A percentile compares a stretch with the other conserved stretches of the same genome.
Conservation (phyloP, 2,797 vertebrate genomes). For the Crocidura indochinensis region DNA sequence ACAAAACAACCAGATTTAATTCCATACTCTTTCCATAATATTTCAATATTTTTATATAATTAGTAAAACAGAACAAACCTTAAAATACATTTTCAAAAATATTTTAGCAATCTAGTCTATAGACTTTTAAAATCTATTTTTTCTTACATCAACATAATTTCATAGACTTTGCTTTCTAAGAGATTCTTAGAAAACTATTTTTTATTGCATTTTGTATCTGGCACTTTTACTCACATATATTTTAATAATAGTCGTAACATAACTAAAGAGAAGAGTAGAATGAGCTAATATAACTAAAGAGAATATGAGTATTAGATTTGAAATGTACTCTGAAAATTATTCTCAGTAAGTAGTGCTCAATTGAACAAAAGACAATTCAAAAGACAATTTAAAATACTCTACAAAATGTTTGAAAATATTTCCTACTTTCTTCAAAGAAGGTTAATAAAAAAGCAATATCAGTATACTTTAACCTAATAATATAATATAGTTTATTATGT, state of each 20-base stretch:
- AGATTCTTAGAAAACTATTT: conserved; percentile 14
- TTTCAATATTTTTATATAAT: conserved; percentile 61
- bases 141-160: conserved; percentile 29
- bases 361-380: background rate
- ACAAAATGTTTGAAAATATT: background rate
- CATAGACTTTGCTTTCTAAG: background rate
- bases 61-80: conserved; percentile 1
- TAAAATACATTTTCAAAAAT: conserved; percentile 17
- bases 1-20: no score
- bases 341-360: background rate
- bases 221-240: conserved; percentile 54
- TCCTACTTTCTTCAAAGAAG: background rate
- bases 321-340: conserved; percentile 37
- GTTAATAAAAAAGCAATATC: background rate
- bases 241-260: background rate
- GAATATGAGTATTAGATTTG: conserved; percentile 21
- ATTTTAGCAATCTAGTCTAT: conserved; percentile 8
- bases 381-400: background rate
- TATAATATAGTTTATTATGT: background rate
- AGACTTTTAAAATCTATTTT: conserved; percentile 45
- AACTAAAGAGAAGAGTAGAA: background rate
- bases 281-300: conserved; percentile 70
- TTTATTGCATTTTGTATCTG: conserved; percentile 64
- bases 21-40: no score
- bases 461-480: no score